Evolutionary conservation across 2,888 invertebrate species (phyloP), one percentile per base, ranked within the genome.

Genomic region (Melanostoma mellinum): DNA sequence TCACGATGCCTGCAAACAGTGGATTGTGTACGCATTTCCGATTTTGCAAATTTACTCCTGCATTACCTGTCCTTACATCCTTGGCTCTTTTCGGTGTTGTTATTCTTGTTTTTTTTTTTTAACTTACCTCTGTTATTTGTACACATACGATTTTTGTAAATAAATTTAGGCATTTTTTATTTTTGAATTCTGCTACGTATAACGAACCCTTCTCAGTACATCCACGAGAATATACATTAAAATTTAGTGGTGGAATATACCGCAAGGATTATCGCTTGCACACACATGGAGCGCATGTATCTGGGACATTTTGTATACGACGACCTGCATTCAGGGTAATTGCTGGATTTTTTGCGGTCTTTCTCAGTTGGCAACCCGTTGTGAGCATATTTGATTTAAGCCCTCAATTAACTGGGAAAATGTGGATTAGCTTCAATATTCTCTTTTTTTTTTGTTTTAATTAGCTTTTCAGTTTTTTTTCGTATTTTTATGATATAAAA

Each of bases 1-100:
- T 48, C 63, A 50, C 32, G 48, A 30, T 44, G 50, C 48, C 35
- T 6, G 65, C 63, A 72, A 65, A 65, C 72, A 65, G 77, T 53
- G 63, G 36, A 77, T 77, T 72, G 72, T 58, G 72, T 77, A 76
- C 72, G 77, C 77, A 72, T 72, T 77, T 77, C 65, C 72, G 77
- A 58, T 65, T 77, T 65, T 32, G 56, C 50, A 72, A 72, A 72
- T 65, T 44, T 58, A 77, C 72, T 72, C 46, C 20, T 42, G 48
- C 58, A 52, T 58, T 77, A 77, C 77, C 72, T 77, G 65, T 10
- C 33, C 58, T 44, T 42, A 77, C 52, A 77, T 77, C 65, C 72
- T 72, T 63, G 56, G 42, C 33, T 10, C 20, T 58, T 4, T 32
- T 33, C 20, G 32, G 48, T 36, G 8, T 40, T 40, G 33, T 44